A percentile compares a stretch with the other conserved stretches of the same genome.
phyloP scores from a whole-genome alignment of 2,888 invertebrate genomes.

The Sisyra terminalis region DNA sequence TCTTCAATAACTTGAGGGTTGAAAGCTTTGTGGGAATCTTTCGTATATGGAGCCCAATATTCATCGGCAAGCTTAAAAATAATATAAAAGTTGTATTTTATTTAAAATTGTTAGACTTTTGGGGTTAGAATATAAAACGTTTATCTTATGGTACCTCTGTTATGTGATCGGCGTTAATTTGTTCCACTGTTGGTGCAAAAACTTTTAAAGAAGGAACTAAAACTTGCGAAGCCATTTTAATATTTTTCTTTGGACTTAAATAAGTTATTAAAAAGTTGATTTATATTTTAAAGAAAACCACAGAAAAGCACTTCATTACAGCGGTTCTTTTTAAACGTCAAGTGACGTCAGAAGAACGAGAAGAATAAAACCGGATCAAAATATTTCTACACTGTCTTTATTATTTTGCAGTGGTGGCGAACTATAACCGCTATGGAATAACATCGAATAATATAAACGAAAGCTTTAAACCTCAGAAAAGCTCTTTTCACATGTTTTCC shows the following conservation, averaged over 20 bases:
- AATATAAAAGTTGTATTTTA: slow-evolving; percentile 3
- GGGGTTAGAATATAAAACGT: background rate
- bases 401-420: no score
- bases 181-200: slow-evolving; percentile 67
- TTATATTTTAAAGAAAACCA: no score
- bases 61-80: slow-evolving; percentile 60
- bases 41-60: slow-evolving; percentile 84
- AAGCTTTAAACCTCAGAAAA: no score
- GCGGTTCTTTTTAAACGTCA: no score
- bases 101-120: no score
- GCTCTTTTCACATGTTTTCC: no score
- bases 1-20: slow-evolving; percentile 70
- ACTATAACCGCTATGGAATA: no score
- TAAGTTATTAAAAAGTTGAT: background rate
- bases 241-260: background rate
- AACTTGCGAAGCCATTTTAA: background rate
- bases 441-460: no score
- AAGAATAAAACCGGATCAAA: no score
- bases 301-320: no score
- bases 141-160: slow-evolving; percentile 48
- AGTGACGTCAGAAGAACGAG: no score
- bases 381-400: no score
- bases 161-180: slow-evolving; percentile 79
- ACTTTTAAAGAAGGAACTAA: slow-evolving; percentile 22
- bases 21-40: slow-evolving; percentile 52